Conservation (phyloP, 2,888 invertebrate genomes). For the Chorisops tibialis region DNA sequence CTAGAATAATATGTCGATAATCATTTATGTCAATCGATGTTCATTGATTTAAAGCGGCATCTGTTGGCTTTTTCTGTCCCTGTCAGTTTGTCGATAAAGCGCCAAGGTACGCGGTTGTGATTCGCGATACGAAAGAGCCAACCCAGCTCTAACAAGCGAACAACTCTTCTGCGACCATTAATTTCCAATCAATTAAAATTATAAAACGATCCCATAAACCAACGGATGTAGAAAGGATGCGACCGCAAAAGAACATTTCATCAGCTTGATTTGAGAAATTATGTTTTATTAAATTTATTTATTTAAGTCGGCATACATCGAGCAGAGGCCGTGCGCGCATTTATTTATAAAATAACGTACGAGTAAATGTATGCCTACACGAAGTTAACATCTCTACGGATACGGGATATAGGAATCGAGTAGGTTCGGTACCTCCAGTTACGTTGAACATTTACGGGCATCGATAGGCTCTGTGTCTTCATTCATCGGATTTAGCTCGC, state of each 20-base stretch:
- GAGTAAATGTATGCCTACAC: no score
- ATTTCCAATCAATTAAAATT: constrained; percentile 40
- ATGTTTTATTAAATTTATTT: constrained; percentile 25
- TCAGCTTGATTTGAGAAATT: constrained; percentile 25
- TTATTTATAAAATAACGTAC: no score
- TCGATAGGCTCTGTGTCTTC: not conserved
- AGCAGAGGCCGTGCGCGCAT: no score
- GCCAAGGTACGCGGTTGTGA: not conserved
- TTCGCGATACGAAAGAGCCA: not conserved
- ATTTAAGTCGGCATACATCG: not conserved
- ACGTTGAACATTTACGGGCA: constrained; percentile 11
- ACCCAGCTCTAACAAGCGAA: not conserved
- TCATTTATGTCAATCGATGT: no score
- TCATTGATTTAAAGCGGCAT: no score
- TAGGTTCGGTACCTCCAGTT: not conserved
- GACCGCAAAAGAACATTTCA: constrained; percentile 3
- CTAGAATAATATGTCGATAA: no score
- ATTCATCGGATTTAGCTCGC: constrained; percentile 20
- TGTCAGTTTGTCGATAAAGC: no score
- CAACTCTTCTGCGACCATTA: constrained; percentile 35
- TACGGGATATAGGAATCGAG: no score
- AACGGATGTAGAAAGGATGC: constrained; percentile 17
- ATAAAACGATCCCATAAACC: constrained; percentile 39
- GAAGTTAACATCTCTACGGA: no score
- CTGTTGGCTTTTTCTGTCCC: no score